phyloP scores from a whole-genome alignment of 1,140 invertebrate genomes.

The Pogonus chalceus region DNA sequence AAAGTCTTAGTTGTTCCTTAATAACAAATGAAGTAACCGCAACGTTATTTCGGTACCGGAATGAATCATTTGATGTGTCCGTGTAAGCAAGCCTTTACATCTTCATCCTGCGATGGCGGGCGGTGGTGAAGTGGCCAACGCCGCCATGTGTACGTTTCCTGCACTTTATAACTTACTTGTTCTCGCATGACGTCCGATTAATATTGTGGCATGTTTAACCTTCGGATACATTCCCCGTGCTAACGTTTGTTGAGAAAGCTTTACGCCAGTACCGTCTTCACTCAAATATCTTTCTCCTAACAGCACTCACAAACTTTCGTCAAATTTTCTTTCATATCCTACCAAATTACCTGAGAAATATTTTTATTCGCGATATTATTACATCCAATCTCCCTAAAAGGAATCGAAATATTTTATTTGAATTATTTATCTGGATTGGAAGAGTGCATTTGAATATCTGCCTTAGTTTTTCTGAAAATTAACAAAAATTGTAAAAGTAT shows the following conservation, averaged over 20 bases:
- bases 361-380: too few species aligned
- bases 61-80: slow-evolving; percentile 5
- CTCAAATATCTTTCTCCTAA: not conserved
- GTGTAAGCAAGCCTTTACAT: not conserved
- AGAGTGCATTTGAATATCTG: too few species aligned
- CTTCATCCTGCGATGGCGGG: not conserved
- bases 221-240: slow-evolving; percentile 1
- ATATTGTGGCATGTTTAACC: slow-evolving; percentile 33
- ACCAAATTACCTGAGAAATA: too few species aligned
- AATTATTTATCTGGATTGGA: too few species aligned
- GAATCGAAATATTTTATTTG: too few species aligned
- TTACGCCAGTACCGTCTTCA: not conserved
- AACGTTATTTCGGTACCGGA: not conserved
- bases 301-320: not conserved
- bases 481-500: too few species aligned
- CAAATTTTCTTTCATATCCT: too few species aligned
- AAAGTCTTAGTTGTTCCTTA: too few species aligned
- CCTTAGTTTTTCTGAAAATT: too few species aligned
- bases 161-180: slow-evolving; percentile 36
- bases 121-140: not conserved
- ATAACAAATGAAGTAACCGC: not conserved
- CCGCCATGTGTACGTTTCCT: slow-evolving; percentile 25
- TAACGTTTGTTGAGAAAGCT: too few species aligned
- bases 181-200: slow-evolving; percentile 34
- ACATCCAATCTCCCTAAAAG: too few species aligned